Percentiles rank a stretch among this genome's conserved stretches.
Evolutionary conservation across 2,888 invertebrate genomes (phyloP).

Genomic region (Beris morrisii): DNA sequence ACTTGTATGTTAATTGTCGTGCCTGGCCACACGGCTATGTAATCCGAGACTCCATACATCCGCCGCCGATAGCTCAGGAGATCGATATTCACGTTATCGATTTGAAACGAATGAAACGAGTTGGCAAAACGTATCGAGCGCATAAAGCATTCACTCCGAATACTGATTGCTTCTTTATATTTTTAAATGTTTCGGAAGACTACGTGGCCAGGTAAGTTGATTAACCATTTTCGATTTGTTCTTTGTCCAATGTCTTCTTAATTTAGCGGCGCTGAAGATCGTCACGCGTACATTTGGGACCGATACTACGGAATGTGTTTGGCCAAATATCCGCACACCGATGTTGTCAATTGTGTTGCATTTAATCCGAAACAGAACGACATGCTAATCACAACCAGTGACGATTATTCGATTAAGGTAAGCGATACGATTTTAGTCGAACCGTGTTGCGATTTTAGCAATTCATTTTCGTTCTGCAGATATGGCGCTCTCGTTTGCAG

Average conservation of each 20-base stretch:
- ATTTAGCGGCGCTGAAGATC: conserved; percentile 78
- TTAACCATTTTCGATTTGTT: conserved; percentile 42
- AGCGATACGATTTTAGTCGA: neutral
- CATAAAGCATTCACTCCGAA: conserved; percentile 84
- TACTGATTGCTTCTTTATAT: conserved; percentile 84
- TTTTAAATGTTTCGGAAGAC: conserved; percentile 77
- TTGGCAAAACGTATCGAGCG: conserved; percentile 75
- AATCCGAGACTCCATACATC: conserved; percentile 74
- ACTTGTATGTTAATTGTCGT: conserved; percentile 79
- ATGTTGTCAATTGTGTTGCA: conserved; percentile 83
- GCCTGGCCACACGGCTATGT: conserved; percentile 79
- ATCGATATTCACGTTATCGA: conserved; percentile 87
- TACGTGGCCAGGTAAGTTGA: conserved; percentile 78
- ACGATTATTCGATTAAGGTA: conserved; percentile 74
- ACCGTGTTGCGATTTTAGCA: neutral
- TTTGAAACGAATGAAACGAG: conserved; percentile 71
- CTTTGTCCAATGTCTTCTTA: neutral
- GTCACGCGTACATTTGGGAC: conserved; percentile 83
- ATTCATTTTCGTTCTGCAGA: neutral
- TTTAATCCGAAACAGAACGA: conserved; percentile 80
- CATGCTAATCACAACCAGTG: conserved; percentile 81
- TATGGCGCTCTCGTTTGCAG: conserved; percentile 14
- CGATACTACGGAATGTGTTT: conserved; percentile 78
- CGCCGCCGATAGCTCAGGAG: conserved; percentile 83
- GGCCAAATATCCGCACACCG: conserved; percentile 72